Evolutionary conservation across 2,797 vertebrate species (phyloP).

Genomic region (Acanthornis magna): DNA sequence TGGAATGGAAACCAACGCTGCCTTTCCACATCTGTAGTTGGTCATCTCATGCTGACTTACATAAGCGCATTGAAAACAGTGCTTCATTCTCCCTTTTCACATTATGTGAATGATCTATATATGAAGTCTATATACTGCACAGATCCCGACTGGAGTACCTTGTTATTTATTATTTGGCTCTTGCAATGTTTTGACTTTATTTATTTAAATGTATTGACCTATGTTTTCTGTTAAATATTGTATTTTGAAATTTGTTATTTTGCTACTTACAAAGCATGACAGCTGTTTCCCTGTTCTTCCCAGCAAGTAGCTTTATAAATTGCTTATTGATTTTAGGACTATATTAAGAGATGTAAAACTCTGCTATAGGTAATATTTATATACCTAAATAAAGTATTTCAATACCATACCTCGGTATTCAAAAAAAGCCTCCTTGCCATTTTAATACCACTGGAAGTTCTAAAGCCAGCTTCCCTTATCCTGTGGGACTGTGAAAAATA

Average conservation of each 20-base stretch:
- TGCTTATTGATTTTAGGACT: not conserved
- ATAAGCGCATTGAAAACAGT: not conserved
- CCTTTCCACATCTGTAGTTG: not conserved
- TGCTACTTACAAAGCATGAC: not conserved
- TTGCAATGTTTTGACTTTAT: not conserved
- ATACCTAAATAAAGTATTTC: not conserved
- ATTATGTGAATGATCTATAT: not conserved
- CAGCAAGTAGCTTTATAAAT: not conserved
- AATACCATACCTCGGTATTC: not conserved
- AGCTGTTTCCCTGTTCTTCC: not conserved
- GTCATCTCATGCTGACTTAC: not conserved
- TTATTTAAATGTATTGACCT: not conserved
- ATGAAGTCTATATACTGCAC: not conserved
- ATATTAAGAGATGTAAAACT: not conserved
- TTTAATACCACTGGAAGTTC: not conserved
- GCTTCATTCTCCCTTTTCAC: not conserved
- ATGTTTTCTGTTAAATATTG: not conserved
- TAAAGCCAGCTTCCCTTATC: not conserved
- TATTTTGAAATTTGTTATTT: not conserved
- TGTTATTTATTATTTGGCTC: not conserved
- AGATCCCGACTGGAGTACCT: not conserved
- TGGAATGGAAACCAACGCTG: not conserved
- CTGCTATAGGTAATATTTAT: not conserved
- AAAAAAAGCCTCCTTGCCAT: not conserved
- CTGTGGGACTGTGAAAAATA: not conserved